Base-by-base conservation (phyloP, 2,113 vertebrate genomes). In the Amazona vittata region DNA sequence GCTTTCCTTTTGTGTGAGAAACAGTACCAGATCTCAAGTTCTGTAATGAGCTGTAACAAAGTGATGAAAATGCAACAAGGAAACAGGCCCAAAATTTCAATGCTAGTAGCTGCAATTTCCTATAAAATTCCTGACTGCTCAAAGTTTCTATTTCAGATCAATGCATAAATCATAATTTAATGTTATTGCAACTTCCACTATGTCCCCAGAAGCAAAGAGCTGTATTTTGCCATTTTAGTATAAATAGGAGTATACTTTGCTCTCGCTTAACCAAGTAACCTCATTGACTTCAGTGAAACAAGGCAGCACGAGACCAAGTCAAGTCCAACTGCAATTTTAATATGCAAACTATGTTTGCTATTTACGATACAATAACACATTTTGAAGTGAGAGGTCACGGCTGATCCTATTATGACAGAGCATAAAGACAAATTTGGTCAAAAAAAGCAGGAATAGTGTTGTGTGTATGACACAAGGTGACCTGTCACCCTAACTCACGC, bases 221-320 rank as follows among this genome's bases (percentile, higher is more conserved):
- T 69, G 24, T 85, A 87, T 90, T 96, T 91, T 96, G 33, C 81
- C 65, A 73, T 94, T 95, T 94, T 62, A 82, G 33, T 76, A 82
- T 92, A 89, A 91, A 87, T 87, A 91, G n/a, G 43, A 94, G 35
- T 52, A 75, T 18, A 43, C 90, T 92, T 94, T 92, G 55, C 43
- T 84, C 24, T 84, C 13, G 2, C 29, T 91, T 86, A 87, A 65
- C 89, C 63, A 65, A 2, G 1, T 68, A 87, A 93, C 91, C 87
- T 85, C 81, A 89, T 10, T 93, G 84, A 91, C 70, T 87, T 82
- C 47, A 89, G 35, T 60, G 22, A 95, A 91, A 89, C 33, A 82
- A 82, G 65, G 70, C 78, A 84, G 43, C 21, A 70, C 4, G 8
- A 91, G 82, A 93, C 60, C 2, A 14, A 94, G 64, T 57, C 80